Conservation (phyloP, 2,113 vertebrate species). For the Thinocorus orbignyianus region DNA sequence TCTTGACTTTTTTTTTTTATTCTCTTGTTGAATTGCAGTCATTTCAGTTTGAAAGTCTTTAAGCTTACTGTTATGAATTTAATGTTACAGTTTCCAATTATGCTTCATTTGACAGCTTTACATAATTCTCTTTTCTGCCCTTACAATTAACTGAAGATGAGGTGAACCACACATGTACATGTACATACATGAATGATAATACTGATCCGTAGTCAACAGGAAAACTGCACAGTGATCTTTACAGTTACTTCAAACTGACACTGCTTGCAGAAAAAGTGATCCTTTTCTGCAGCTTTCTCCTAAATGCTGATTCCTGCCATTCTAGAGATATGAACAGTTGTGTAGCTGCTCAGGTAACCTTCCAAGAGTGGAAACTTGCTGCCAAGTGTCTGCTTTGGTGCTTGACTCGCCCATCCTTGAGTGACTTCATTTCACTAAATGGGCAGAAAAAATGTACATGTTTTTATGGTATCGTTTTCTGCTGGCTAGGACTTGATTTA, state of each 20-base stretch:
- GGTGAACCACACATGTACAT: accelerated
- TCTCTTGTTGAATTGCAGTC: neutral
- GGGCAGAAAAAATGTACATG: accelerated
- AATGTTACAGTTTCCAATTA: neutral
- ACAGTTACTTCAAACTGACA: neutral
- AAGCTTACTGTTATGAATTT: neutral
- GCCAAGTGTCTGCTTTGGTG: neutral
- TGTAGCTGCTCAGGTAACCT: neutral
- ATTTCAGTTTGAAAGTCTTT: neutral
- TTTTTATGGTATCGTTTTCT: neutral
- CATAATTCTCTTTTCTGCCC: neutral
- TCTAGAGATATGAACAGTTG: neutral
- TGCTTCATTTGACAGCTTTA: neutral
- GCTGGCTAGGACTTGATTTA: neutral
- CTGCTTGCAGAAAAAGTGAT: neutral
- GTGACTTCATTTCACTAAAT: neutral
- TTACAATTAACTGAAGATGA: neutral
- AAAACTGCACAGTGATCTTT: neutral
- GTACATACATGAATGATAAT: accelerated
- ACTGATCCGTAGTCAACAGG: neutral
- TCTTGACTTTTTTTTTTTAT: neutral
- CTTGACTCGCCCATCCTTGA: neutral
- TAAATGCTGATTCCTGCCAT: neutral
- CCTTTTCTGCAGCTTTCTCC: neutral
- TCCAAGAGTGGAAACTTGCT: neutral